phyloP scores from a whole-genome alignment of 2,888 invertebrate genomes.

The Petrolisthes cinctipes region DNA sequence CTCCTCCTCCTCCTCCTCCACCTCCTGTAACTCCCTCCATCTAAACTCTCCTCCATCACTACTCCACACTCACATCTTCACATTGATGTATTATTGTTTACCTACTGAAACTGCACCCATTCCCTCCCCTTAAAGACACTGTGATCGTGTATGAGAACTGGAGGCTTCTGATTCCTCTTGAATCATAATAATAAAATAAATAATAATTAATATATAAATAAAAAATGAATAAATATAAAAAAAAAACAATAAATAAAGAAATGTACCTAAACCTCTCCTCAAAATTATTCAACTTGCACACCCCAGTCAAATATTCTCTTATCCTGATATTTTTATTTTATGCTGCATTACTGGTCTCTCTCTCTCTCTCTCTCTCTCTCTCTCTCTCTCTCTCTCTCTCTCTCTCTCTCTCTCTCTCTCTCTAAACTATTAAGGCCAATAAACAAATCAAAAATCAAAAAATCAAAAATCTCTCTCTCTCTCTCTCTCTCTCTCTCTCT shows the following conservation, averaged over 20 bases:
- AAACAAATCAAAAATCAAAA: too few species aligned
- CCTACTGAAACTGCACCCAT: neutral
- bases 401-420: neutral
- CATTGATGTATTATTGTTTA: neutral
- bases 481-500: neutral
- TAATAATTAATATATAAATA: slow-evolving; percentile 24
- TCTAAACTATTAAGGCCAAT: too few species aligned
- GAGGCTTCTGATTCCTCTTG: too few species aligned
- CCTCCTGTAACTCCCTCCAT: neutral
- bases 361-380: slow-evolving; percentile 22
- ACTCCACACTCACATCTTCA: neutral
- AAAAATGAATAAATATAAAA: too few species aligned
- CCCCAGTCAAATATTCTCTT: too few species aligned
- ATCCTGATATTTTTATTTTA: too few species aligned
- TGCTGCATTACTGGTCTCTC: neutral
- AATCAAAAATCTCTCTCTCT: neutral
- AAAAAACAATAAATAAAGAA: neutral
- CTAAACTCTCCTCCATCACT: neutral
- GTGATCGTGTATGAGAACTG: too few species aligned
- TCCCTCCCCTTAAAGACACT: neutral
- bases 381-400: neutral
- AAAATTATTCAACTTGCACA: too few species aligned
- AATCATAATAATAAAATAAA: slow-evolving; percentile 27
- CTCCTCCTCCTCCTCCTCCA: too few species aligned
- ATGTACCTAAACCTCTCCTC: neutral